Percentiles rank a stretch among this genome's conserved stretches.
Conservation (phyloP, 2,113 vertebrate genomes). For the Asarcornis scutulata region DNA sequence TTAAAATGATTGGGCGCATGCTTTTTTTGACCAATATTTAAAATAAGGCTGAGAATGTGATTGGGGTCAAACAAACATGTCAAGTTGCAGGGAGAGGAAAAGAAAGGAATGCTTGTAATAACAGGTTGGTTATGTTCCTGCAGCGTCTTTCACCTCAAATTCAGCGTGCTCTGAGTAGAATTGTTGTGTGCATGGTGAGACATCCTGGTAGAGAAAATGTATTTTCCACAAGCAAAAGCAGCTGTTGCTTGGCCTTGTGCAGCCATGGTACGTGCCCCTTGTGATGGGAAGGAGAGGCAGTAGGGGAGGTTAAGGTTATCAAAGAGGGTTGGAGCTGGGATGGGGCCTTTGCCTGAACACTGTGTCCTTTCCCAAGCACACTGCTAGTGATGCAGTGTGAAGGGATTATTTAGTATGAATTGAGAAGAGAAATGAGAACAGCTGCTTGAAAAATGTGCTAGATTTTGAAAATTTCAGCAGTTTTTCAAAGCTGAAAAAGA, state of each 20-base stretch:
- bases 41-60: neutral
- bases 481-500: neutral
- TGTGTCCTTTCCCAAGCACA: rapidly evolving
- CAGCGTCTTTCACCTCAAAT: neutral
- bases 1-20: neutral
- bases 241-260: neutral
- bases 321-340: neutral
- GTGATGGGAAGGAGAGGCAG: neutral
- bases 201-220: neutral
- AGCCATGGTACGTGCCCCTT: neutral
- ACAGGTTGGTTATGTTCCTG: neutral
- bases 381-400: rapidly evolving
- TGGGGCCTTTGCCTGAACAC: neutral
- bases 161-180: rapidly evolving
- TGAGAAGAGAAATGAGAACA: neutral
- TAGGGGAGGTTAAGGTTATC: neutral
- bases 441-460: neutral
- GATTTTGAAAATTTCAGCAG: neutral
- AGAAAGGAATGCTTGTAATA: neutral
- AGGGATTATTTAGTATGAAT: neutral
- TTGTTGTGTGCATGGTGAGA: rapidly evolving
- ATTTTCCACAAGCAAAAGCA: neutral
- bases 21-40: neutral
- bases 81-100: neutral
- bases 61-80: neutral